These are phyloP conservation scores for Acanthosepion lycidas DNA, from an alignment of 2,888 invertebrate species.

Conservation along the genomic window DNA sequence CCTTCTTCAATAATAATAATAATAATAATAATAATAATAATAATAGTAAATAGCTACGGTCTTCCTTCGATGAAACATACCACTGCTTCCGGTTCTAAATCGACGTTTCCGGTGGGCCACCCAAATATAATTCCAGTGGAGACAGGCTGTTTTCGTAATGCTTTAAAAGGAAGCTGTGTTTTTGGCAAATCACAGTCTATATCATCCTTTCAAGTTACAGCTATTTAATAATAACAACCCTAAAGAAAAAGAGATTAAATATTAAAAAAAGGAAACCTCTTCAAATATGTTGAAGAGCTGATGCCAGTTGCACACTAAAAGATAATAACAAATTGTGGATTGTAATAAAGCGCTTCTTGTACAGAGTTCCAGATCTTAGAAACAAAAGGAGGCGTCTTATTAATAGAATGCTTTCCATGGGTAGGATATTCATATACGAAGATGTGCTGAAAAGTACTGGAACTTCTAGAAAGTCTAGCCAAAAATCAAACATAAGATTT, in stretches of 20 bases:
- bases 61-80: not conserved
- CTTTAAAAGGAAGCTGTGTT: not conserved
- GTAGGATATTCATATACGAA: too few species aligned
- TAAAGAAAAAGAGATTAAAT: not conserved
- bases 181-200: not conserved
- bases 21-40: not conserved
- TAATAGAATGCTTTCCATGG: too few species aligned
- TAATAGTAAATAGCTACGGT: not conserved
- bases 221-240: not conserved
- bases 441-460: too few species aligned
- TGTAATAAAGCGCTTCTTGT: not conserved
- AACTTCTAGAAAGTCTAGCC: too few species aligned
- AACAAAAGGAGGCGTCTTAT: not conserved
- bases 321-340: not conserved
- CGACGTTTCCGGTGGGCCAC: not conserved
- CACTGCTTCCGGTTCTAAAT: constrained; percentile 7
- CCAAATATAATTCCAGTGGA: constrained; percentile 16
- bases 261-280: not conserved
- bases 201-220: not conserved
- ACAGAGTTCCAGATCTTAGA: not conserved
- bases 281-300: not conserved
- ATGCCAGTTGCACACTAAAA: not conserved
- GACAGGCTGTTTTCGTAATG: not conserved
- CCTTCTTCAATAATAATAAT: not conserved
- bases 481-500: too few species aligned